Percentiles rank a stretch among this genome's conserved stretches.
These are phyloP conservation scores for Drosophila kanapiae DNA, from an alignment of 1,140 invertebrate species.

Conservation along the genomic window DNA sequence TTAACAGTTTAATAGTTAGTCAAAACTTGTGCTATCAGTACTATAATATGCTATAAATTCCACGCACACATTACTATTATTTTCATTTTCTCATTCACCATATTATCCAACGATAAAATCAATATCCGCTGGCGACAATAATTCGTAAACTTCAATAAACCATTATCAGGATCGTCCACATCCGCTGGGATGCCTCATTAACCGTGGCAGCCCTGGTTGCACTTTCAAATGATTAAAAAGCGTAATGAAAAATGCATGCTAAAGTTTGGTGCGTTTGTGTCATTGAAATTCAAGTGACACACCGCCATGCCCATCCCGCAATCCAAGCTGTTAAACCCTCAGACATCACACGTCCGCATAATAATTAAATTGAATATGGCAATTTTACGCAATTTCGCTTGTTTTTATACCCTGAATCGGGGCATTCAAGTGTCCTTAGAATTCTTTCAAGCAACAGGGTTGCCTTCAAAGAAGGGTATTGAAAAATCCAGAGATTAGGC, in stretches of 20 bases:
- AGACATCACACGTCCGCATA: conserved; percentile 37
- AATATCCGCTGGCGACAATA: conserved; percentile 32
- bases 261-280: conserved; percentile 50
- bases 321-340: conserved; percentile 34
- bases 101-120: conserved; percentile 15
- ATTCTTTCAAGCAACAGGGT: not conserved
- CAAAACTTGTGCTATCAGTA: not conserved
- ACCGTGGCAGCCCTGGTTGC: conserved; percentile 43
- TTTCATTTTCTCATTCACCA: not conserved
- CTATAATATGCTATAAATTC: not conserved
- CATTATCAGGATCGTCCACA: conserved; percentile 35
- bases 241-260: conserved; percentile 69
- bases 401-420: conserved; percentile 2
- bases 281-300: conserved; percentile 55
- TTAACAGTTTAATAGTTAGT: not conserved
- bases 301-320: conserved; percentile 6
- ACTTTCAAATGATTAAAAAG: conserved; percentile 69
- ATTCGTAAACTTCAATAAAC: conserved; percentile 12
- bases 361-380: conserved; percentile 75
- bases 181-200: conserved; percentile 50
- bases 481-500: not conserved
- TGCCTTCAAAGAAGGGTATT: not conserved
- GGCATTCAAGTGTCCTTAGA: not conserved
- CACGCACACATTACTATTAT: not conserved
- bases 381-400: conserved; percentile 52